These are phyloP conservation scores for Deilephila porcellus DNA, from an alignment of 2,888 invertebrate genomes.

Conservation along the genomic window DNA sequence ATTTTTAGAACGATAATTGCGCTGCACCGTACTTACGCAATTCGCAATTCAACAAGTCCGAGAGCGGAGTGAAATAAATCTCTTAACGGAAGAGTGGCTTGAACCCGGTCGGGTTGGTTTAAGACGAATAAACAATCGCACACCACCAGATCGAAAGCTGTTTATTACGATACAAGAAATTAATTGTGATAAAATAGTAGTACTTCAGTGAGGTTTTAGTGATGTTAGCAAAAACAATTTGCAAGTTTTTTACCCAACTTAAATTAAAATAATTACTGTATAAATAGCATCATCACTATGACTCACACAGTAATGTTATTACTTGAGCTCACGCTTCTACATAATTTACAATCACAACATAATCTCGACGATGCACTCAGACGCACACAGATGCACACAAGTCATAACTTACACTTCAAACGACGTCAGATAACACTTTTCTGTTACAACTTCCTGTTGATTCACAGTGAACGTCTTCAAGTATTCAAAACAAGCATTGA, in stretches of 20 bases:
- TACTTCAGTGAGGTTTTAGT: neutral
- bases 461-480: conserved; percentile 26
- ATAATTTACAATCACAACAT: conserved; percentile 6
- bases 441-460: conserved; percentile 42
- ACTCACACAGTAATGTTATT: neutral
- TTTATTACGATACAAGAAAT: neutral
- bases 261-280: neutral
- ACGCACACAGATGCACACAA: conserved; percentile 29
- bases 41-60: conserved; percentile 9
- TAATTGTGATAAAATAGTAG: neutral
- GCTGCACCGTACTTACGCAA: conserved; percentile 3
- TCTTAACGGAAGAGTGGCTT: neutral
- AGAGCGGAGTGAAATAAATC: conserved; percentile 6
- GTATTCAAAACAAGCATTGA: conserved; percentile 29
- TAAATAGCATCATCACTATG: neutral
- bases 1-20: conserved; percentile 6
- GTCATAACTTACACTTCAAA: conserved; percentile 41
- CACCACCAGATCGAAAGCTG: neutral
- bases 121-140: conserved; percentile 20
- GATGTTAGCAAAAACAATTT: neutral
- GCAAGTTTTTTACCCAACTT: neutral
- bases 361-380: neutral
- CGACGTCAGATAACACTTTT: conserved; percentile 40
- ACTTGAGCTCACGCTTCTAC: neutral
- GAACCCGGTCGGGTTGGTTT: conserved; percentile 5